Evolutionary conservation across 2,113 vertebrate species (phyloP).

Genomic region (Telmatochromis sp.): DNA sequence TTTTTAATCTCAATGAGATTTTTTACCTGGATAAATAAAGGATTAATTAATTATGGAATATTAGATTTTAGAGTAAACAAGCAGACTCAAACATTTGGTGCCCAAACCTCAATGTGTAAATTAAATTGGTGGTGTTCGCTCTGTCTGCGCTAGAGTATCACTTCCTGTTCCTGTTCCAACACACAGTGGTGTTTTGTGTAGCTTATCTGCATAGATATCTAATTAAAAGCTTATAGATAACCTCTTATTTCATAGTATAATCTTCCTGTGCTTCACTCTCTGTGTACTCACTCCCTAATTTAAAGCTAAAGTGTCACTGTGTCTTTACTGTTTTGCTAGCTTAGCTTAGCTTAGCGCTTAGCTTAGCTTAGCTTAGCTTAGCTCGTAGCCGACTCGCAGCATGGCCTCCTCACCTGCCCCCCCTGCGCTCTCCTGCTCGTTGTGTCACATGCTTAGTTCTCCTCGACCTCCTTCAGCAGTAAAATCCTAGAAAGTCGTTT

Average conservation of each 20-base stretch:
- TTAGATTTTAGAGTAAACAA: too few species aligned
- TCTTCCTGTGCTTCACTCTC: background rate
- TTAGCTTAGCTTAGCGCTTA: background rate
- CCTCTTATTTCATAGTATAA: background rate
- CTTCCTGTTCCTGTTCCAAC: background rate
- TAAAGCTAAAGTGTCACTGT: background rate
- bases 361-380: background rate
- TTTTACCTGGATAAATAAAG: too few species aligned
- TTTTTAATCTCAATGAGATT: too few species aligned
- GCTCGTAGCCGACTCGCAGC: background rate
- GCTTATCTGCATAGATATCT: background rate
- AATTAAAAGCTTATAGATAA: background rate
- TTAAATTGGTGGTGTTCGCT: background rate
- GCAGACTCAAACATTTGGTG: background rate
- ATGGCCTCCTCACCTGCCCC: background rate
- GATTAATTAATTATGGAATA: background rate
- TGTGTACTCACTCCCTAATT: background rate
- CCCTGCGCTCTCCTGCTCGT: fast-evolving
- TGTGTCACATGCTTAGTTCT: background rate
- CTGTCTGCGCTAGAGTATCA: background rate
- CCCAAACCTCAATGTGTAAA: background rate
- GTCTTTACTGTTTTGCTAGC: background rate
- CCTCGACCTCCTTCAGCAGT: background rate
- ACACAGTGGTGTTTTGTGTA: background rate
- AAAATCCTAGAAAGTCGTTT: background rate